Conservation (phyloP, 2,113 vertebrate genomes). For the Kryptolebias marmoratus region DNA sequence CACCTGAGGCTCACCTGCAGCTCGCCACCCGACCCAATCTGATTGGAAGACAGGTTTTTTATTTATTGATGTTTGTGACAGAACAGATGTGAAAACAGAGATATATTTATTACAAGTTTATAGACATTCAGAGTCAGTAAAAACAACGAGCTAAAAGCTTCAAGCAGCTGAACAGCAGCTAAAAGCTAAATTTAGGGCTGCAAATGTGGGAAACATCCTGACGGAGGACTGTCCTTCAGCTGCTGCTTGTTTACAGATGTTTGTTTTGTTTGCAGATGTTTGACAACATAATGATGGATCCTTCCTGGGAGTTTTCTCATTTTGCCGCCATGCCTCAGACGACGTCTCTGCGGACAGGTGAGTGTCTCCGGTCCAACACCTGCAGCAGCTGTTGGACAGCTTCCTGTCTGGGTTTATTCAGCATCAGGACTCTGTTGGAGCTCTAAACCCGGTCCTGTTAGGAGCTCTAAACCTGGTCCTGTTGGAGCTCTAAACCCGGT, state of each 20-base stretch:
- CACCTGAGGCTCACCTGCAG: constrained; percentile 18
- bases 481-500: too few species aligned
- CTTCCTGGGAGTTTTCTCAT: constrained; percentile 45
- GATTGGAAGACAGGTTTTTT: not conserved
- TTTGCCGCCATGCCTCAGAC: constrained; percentile 41
- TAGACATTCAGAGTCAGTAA: too few species aligned
- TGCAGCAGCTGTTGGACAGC: not conserved
- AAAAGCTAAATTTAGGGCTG: not conserved
- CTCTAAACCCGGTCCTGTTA: too few species aligned
- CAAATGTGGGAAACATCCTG: too few species aligned
- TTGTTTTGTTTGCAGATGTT: constrained; percentile 50
- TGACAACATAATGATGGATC: constrained; percentile 58
- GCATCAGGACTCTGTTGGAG: too few species aligned
- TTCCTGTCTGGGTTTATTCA: too few species aligned
- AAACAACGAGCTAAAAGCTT: not conserved
- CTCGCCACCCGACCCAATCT: too few species aligned
- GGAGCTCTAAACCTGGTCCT: too few species aligned
- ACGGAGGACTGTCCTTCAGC: not conserved
- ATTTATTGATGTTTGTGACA: not conserved
- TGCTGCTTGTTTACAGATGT: not conserved
- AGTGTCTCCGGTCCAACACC: not conserved
- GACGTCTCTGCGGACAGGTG: constrained; percentile 55
- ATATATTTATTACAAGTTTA: too few species aligned
- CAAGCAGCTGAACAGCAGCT: not conserved
- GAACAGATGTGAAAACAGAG: not conserved